These are phyloP conservation scores for Agonum fuliginosum DNA, from an alignment of 2,888 invertebrate species.

Conservation along the genomic window DNA sequence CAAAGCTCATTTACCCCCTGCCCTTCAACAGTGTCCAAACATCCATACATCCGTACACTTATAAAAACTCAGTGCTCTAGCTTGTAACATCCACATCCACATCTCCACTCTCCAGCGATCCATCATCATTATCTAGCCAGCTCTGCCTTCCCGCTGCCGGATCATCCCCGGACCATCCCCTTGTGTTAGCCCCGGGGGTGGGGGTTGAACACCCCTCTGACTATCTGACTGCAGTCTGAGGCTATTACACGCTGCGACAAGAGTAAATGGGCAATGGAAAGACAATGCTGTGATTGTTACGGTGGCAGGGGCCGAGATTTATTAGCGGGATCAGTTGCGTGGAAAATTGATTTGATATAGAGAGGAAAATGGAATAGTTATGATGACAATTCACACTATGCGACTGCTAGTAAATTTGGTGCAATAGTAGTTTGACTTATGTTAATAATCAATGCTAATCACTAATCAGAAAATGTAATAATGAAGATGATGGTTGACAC, in stretches of 20 bases:
- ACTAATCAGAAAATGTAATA: too few relatives aligned
- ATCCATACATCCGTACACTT: neutral
- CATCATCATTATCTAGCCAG: constrained; percentile 33
- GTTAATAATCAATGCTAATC: too few relatives aligned
- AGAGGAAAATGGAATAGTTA: too few relatives aligned
- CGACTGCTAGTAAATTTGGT: too few relatives aligned
- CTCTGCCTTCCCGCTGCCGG: constrained; percentile 20
- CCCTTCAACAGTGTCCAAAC: constrained; percentile 6
- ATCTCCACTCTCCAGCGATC: constrained; percentile 3
- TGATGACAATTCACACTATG: too few relatives aligned
- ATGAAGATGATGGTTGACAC: too few relatives aligned
- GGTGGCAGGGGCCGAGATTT: neutral
- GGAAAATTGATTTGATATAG: too few relatives aligned
- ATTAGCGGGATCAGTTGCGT: too few relatives aligned
- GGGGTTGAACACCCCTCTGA: neutral
- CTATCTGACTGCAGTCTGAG: neutral
- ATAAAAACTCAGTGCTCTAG: constrained; percentile 22
- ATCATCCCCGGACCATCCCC: constrained; percentile 31
- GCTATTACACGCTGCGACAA: constrained; percentile 50
- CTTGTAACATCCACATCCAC: neutral
- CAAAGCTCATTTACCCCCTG: constrained; percentile 7
- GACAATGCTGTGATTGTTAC: constrained; percentile 55
- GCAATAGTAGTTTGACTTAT: too few relatives aligned
- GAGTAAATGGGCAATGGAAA: constrained; percentile 47
- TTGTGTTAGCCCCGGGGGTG: constrained; percentile 42